These are phyloP conservation scores for Tenualosa thibaudeaui DNA, from an alignment of 2,797 vertebrate genomes.

Conservation along the genomic window DNA sequence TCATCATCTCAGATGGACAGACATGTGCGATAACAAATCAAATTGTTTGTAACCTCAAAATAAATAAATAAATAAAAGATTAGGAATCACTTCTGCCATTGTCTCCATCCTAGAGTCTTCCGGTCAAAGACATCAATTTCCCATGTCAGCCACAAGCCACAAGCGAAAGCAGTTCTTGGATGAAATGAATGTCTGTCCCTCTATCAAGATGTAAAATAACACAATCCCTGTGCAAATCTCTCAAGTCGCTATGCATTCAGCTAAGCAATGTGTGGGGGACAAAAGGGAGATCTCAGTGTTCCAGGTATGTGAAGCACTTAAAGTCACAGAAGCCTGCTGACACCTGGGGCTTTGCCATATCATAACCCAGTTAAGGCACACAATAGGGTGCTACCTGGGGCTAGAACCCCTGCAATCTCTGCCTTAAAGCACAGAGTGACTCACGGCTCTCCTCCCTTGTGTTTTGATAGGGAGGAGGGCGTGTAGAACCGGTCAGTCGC, in stretches of 20 bases:
- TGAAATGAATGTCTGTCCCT: not conserved
- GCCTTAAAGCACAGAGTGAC: not conserved
- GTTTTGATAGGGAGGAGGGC: slow-evolving; percentile 33
- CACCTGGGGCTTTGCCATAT: not conserved
- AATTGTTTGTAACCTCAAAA: not conserved
- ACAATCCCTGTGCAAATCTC: not conserved
- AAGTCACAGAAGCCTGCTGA: not conserved
- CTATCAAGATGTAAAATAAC: not conserved
- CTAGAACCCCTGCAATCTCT: not conserved
- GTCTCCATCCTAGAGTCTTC: not conserved
- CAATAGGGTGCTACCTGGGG: slow-evolving; percentile 7
- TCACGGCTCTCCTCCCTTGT: not conserved
- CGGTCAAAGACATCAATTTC: not conserved
- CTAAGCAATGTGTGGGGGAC: not conserved
- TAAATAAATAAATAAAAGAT: not conserved
- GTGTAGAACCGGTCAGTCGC: slow-evolving; percentile 19
- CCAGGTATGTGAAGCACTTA: not conserved
- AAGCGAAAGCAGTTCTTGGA: not conserved
- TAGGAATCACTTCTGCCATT: not conserved
- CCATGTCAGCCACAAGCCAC: not conserved
- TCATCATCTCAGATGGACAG: not conserved
- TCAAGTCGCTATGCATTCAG: not conserved
- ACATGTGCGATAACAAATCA: not conserved
- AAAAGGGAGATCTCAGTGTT: not conserved
- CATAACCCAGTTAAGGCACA: not conserved